phyloP scores from a whole-genome alignment of 2,797 vertebrate species.

The Chelmon rostratus region DNA sequence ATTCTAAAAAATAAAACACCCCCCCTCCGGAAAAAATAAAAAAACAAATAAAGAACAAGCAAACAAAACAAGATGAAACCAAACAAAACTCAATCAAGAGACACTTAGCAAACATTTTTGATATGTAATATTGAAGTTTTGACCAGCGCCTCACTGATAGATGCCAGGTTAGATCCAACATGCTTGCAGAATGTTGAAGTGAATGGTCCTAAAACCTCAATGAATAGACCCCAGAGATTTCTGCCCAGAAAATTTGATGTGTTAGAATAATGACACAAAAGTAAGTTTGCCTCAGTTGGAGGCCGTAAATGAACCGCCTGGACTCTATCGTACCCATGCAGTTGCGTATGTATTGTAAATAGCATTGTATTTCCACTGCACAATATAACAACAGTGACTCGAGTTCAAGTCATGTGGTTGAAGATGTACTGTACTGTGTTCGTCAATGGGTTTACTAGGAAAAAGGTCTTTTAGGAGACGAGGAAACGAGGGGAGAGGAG shows the following conservation, averaged over 20 bases:
- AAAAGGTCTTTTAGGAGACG: slow-evolving; percentile 60
- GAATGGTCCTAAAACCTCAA: slow-evolving; percentile 28
- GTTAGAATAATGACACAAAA: slow-evolving; percentile 51
- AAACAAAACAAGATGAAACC: slow-evolving; percentile 37
- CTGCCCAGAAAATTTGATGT: slow-evolving; percentile 28
- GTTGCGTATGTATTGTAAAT: slow-evolving; percentile 79
- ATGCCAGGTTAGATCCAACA: slow-evolving; percentile 4
- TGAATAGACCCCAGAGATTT: slow-evolving; percentile 18
- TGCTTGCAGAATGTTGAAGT: slow-evolving; percentile 12
- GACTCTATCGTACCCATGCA: slow-evolving; percentile 47
- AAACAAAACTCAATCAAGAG: slow-evolving; percentile 46
- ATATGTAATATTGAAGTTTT: slow-evolving; percentile 31
- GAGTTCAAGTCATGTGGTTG: slow-evolving; percentile 75
- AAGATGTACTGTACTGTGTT: slow-evolving; percentile 76
- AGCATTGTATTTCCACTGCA: slow-evolving; percentile 73
- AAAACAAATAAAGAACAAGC: slow-evolving; percentile 10
- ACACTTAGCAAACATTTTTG: slow-evolving; percentile 11
- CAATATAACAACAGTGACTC: slow-evolving; percentile 73
- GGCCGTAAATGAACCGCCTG: slow-evolving; percentile 35
- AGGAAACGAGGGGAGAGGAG: slow-evolving; percentile 9
- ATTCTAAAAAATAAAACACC: slow-evolving; percentile 11
- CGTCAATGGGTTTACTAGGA: slow-evolving; percentile 69
- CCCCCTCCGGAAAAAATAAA: neutral
- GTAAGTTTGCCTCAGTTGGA: slow-evolving; percentile 47
- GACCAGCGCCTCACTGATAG: slow-evolving; percentile 21